Conservation (phyloP, 2,888 invertebrate genomes). For the Homarus gammarus region DNA sequence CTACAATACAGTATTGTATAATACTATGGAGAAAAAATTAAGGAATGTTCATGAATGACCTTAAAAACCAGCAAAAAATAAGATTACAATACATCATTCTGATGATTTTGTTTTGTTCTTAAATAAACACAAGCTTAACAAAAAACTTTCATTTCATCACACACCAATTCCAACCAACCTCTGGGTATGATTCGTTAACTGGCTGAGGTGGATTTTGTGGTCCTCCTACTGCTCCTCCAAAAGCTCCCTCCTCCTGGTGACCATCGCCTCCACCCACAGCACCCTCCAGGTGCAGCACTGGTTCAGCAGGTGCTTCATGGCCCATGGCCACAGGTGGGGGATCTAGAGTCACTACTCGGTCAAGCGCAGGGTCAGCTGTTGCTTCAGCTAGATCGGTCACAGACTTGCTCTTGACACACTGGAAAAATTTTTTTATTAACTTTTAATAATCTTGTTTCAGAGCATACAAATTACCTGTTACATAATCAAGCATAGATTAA, state of each 20-base stretch:
- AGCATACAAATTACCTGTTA: too few species aligned
- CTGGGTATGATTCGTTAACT: conserved; percentile 49
- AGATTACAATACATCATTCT: too few species aligned
- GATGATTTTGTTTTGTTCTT: too few species aligned
- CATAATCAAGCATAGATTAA: too few species aligned
- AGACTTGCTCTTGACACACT: conserved; percentile 98
- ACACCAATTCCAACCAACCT: background rate
- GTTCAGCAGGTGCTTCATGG: conserved; percentile 57
- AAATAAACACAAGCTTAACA: too few species aligned
- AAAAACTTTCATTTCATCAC: too few species aligned
- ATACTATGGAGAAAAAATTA: too few species aligned
- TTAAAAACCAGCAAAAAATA: too few species aligned
- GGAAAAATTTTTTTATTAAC: conserved; percentile 78
- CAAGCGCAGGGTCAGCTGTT: conserved; percentile 91
- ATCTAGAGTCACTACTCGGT: conserved; percentile 78
- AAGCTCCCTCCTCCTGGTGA: conserved; percentile 62
- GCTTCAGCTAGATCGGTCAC: conserved; percentile 98
- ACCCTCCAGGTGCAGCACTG: conserved; percentile 59
- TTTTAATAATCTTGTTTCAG: too few species aligned
- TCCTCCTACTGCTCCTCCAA: conserved; percentile 28
- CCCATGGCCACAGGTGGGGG: conserved; percentile 64
- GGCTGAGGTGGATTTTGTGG: conserved; percentile 14
- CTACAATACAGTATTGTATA: too few species aligned
- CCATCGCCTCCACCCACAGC: conserved; percentile 63
- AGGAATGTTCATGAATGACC: too few species aligned